Evolutionary conservation across 2,888 invertebrate species (phyloP).

Genomic region (Neoaliturus tenellus): DNA sequence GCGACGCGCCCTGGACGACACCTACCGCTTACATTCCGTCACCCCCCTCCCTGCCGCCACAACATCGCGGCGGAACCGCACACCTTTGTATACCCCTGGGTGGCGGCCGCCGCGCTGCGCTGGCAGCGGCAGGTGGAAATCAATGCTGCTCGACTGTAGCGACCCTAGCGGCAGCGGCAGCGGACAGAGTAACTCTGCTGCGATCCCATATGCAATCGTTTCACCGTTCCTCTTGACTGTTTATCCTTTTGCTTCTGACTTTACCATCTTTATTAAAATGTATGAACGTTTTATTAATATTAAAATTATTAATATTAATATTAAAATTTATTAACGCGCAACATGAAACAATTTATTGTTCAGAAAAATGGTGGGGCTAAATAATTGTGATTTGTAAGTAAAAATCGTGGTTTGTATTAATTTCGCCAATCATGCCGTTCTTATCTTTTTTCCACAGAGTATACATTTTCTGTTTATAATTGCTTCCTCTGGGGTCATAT

Average conservation of each 20-base stretch:
- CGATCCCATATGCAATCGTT: no score
- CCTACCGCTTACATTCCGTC: constrained; percentile 21
- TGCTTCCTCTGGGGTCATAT: constrained; percentile 1
- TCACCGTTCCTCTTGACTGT: no score
- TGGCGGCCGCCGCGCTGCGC: background rate
- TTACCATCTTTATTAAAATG: no score
- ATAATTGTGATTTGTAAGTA: constrained; percentile 30
- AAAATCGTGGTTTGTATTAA: constrained; percentile 8
- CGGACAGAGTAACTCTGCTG: no score
- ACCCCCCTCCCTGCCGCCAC: background rate
- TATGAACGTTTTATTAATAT: no score
- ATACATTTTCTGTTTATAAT: background rate
- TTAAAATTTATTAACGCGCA: no score
- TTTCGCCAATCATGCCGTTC: background rate
- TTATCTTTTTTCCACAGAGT: background rate
- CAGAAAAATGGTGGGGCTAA: no score
- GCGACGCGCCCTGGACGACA: constrained; percentile 24
- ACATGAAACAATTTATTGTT: no score
- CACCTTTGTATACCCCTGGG: background rate
- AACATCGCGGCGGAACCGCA: background rate
- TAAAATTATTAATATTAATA: no score
- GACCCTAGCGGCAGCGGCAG: background rate
- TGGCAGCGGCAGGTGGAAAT: background rate
- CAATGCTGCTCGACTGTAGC: background rate
- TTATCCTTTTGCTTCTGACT: no score